These are phyloP conservation scores for Muscicapa striata DNA, from an alignment of 2,797 vertebrate genomes.

Conservation along the genomic window DNA sequence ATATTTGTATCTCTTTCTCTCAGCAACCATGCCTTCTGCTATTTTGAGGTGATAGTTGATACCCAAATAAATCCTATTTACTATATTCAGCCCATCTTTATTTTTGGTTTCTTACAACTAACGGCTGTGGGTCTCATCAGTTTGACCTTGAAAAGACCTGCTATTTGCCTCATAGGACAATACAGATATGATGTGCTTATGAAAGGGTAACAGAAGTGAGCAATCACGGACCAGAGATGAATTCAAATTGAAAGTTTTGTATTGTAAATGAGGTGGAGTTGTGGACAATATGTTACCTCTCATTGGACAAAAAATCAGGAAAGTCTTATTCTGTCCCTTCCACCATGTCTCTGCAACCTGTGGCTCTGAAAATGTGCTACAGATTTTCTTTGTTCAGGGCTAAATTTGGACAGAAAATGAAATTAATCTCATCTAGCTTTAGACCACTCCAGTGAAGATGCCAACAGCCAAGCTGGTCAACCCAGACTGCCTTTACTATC, in stretches of 20 bases:
- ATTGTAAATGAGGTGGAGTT: not conserved
- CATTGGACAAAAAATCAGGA: not conserved
- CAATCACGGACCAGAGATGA: not conserved
- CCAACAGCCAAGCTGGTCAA: not conserved
- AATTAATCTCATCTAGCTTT: not conserved
- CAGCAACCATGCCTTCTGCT: conserved; percentile 56
- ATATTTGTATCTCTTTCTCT: conserved; percentile 65
- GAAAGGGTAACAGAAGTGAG: not conserved
- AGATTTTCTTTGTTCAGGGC: not conserved
- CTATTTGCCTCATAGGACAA: not conserved
- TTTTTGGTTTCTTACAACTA: conserved; percentile 32
- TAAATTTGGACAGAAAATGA: not conserved
- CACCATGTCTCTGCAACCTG: not conserved
- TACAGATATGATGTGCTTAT: not conserved
- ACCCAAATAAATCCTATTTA: conserved; percentile 45
- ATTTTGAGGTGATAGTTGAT: conserved; percentile 64
- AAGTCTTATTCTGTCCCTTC: not conserved
- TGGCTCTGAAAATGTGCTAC: not conserved
- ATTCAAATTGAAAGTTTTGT: not conserved
- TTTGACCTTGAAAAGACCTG: conserved; percentile 4
- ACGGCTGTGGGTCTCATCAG: not conserved
- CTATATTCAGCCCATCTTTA: conserved; percentile 52
- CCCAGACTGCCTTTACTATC: not conserved
- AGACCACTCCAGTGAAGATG: not conserved
- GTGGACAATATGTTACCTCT: not conserved